Evolutionary conservation across 2,113 vertebrate genomes (phyloP).

Genomic region (Narcine bancroftii): DNA sequence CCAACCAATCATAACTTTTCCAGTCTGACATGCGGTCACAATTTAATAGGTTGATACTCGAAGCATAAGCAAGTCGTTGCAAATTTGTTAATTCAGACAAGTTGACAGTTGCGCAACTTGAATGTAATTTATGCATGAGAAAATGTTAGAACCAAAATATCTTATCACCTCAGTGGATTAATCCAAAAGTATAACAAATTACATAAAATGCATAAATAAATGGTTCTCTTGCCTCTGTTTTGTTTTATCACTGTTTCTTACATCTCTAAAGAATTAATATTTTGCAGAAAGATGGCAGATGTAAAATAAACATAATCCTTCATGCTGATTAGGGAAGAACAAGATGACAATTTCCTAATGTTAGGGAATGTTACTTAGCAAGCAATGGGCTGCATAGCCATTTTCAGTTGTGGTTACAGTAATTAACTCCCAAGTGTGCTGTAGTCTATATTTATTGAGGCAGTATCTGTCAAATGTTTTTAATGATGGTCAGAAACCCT

Average conservation of each 20-base stretch:
- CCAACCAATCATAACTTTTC: neutral
- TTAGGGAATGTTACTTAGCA: neutral
- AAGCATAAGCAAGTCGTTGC: neutral
- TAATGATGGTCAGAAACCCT: slow-evolving; percentile 22
- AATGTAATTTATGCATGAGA: slow-evolving; percentile 21
- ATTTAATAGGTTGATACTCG: neutral
- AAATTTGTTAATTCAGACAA: neutral
- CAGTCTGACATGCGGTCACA: neutral
- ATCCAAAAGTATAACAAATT: slow-evolving; percentile 6
- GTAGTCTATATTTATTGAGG: slow-evolving; percentile 29
- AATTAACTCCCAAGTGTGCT: slow-evolving; percentile 35
- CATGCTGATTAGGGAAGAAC: slow-evolving; percentile 27
- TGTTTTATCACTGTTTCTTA: neutral
- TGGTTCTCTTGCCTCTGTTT: neutral
- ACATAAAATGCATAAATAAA: neutral
- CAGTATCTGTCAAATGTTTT: slow-evolving; percentile 28
- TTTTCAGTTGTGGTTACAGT: slow-evolving; percentile 37
- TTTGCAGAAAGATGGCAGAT: neutral
- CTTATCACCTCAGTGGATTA: neutral
- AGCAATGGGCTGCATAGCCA: slow-evolving; percentile 31
- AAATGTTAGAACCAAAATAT: neutral
- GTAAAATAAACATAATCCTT: slow-evolving; percentile 30
- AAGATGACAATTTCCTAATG: slow-evolving; percentile 29
- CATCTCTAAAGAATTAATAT: slow-evolving; percentile 8
- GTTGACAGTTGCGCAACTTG: neutral